Evolutionary conservation across 2,797 vertebrate genomes (phyloP), one percentile per base, ranked within the genome.

Genomic region (Lindbergichthys nudifrons): DNA sequence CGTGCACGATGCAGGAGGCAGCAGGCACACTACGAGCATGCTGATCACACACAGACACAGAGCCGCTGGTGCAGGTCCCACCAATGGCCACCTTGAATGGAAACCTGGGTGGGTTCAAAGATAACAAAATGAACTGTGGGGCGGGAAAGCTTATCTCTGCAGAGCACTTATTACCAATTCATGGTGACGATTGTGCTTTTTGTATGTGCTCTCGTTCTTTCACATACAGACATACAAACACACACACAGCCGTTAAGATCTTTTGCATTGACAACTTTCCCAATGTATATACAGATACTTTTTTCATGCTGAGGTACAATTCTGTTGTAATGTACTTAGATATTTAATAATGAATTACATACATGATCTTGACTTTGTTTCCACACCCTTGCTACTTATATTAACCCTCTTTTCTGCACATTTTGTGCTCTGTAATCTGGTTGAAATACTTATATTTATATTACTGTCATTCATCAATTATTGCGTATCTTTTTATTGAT

Each of bases 61-160:
- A 96, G 96, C 97, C 96, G 94, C 96, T 95, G 98, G 96, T 97
- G 97, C 96, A 96, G 95, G 96, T 97, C 97, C 97, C 97, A 97
- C 97, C 97, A 98, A 97, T 97, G 96, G 97, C 98, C 98, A 98
- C 97, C 97, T 98, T 97, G 98, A 99, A 99, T 98, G 97, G 97
- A 98, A 99, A 97, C 98, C 98, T 99, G 96, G 95, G 96, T 93
- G 92, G 94, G 90, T 94, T 95, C 86, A 94, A 94, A 95, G 88
- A 95, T 91, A 93, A 92, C 77, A 94, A 92, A 93, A 94, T 95
- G 79, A 95, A 94, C 89, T 88, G 81, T 86, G 89, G 89, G 87
- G 89, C 84, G 81, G 89, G 83, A 92, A 93, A 89, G 88, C 87
- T 92, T 85, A 93, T 93, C 86, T 93, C 89, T 92, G 92, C 92